Evolutionary conservation across 2,797 vertebrate genomes (phyloP), one percentile per base, ranked within the genome.

Genomic region (Gambusia yucatana): DNA sequence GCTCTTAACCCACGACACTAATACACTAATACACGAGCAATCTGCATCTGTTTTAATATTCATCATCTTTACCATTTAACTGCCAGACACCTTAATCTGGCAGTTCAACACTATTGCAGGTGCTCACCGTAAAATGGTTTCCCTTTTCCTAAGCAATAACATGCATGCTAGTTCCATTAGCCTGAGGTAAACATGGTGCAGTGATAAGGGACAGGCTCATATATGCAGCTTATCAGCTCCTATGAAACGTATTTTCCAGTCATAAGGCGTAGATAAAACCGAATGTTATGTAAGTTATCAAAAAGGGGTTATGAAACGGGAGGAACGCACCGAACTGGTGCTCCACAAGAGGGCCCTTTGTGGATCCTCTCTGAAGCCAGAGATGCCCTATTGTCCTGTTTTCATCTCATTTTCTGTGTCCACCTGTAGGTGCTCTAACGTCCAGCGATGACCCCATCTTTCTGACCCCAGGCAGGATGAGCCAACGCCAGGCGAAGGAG

Each of bases 391-490:
- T 70, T 72, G 69, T 79, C 65, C 36, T 28, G 44, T 82, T 72
- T 75, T 61, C 33, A 20, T 78, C 63, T 20, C 20, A 30, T 3
- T n/a, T 33, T 14, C 46, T 14, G 13, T 50, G 4, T 67, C 75
- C 73, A 16, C 33, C 14, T 74, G 5, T 20, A 95, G 96, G 95
- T 93, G 92, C 93, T 74, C 44, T 97, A 96, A 94, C 94, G 91
- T 94, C 91, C 86, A 92, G 94, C 72, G 98, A 99, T 94, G 98
- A 99, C 84, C 88, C 94, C 79, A 91, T 96, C 84, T 94, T 95
- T 94, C 87, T 97, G 94, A 97, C 96, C 80, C 95, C 97, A 87
- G 96, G 94, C 92, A 99, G 96, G 93, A 99, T 99, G 97, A 99
- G 94, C 95, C 98, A 99, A 86, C 97, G 97, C 71, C 97, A 97